These are phyloP conservation scores for Lonchura striata DNA, from an alignment of 2,113 vertebrate species.

Conservation along the genomic window DNA sequence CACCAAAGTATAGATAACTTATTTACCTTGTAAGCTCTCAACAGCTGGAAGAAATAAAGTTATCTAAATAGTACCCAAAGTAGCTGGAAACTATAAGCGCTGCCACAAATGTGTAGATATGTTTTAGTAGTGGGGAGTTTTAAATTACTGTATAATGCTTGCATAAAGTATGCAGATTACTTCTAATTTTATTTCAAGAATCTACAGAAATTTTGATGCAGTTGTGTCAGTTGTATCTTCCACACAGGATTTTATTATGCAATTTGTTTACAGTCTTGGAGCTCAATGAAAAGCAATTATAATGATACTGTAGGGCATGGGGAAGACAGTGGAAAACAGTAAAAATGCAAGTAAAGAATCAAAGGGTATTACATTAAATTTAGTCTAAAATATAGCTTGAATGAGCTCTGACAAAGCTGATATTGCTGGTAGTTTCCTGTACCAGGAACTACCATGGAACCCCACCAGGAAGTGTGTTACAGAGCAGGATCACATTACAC, in stretches of 20 bases:
- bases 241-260: not conserved
- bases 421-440: constrained; percentile 71
- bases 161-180: not conserved
- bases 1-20: constrained; percentile 33
- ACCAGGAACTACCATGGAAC: constrained; percentile 76
- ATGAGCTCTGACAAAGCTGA: constrained; percentile 65
- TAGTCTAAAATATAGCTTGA: constrained; percentile 65
- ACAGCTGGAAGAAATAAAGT: constrained; percentile 45
- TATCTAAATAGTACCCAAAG: not conserved
- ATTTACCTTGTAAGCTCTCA: constrained; percentile 6
- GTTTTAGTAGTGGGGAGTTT: not conserved
- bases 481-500: constrained; percentile 75
- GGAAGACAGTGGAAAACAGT: constrained; percentile 25
- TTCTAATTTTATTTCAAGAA: not conserved
- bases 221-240: not conserved
- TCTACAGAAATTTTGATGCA: not conserved
- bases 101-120: not conserved
- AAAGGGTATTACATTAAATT: constrained; percentile 57
- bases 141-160: not conserved
- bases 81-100: not conserved
- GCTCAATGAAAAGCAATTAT: not conserved
- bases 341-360: constrained; percentile 12
- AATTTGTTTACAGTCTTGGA: not conserved
- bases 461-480: constrained; percentile 75
- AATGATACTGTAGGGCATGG: not conserved